Evolutionary conservation across 2,113 vertebrate genomes (phyloP).

Genomic region (Neomonachus schauinslandi): DNA sequence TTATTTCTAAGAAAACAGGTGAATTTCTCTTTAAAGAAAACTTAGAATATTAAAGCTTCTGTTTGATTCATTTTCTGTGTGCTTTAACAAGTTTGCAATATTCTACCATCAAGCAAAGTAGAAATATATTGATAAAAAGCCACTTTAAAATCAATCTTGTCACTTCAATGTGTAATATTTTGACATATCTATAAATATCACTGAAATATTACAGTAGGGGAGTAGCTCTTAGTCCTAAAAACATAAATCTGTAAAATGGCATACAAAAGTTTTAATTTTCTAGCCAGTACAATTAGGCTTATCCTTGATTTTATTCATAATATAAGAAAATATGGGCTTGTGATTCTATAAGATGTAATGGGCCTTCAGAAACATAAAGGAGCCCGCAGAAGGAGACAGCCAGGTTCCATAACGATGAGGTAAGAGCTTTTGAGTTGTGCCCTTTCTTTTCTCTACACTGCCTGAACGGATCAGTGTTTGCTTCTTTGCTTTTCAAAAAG

Average conservation of each 20-base stretch:
- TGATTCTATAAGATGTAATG: not conserved
- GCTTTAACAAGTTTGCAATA: not conserved
- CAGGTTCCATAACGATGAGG: not conserved
- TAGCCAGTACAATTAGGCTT: not conserved
- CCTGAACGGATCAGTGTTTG: not conserved
- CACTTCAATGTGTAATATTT: not conserved
- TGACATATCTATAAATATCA: not conserved
- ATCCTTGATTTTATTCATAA: not conserved
- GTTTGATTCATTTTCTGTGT: not conserved
- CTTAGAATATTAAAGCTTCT: not conserved
- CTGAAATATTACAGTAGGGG: not conserved
- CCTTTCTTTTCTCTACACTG: not conserved
- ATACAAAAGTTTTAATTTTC: not conserved
- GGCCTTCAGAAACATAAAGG: not conserved
- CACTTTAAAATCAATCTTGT: conserved; percentile 17
- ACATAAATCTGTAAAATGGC: not conserved
- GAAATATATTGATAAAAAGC: not conserved
- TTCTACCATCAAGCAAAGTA: not conserved
- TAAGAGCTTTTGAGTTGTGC: not conserved
- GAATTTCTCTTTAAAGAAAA: not conserved
- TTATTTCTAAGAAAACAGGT: conserved; percentile 14
- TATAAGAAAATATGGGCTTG: not conserved
- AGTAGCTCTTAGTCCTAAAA: not conserved
- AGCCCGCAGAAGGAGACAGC: not conserved
- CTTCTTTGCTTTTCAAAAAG: not conserved